Base-by-base conservation (phyloP, 2,888 invertebrate species). In the Polietes domitor region DNA sequence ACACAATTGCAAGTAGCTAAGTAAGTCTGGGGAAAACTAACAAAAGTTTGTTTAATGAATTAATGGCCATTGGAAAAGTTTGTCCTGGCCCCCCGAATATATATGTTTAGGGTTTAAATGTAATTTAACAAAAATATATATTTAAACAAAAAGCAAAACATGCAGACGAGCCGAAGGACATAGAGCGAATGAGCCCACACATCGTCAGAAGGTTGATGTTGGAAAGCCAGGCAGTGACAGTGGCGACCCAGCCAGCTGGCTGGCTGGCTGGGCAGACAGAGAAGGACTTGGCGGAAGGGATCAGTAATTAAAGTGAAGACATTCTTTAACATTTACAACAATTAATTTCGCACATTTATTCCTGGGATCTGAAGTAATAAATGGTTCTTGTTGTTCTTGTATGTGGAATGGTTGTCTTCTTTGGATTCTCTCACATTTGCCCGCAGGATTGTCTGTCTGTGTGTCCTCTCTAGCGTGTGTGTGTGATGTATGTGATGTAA, bases 251-350 rank as follows among this genome's bases (percentile, higher is more conserved):
- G 4, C n/a, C 4, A n/a, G n/a, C 41, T 41, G 47, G n/a, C 3
- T n/a, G 47, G 1, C 1, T 47, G 47, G 15, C 15, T 2, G n/a
- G n/a, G 47, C 5, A 5, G 15, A 3, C 53, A 21, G 50, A 19
- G 50, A 50, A 21, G 15, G 21, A 15, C 7, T 4, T 26, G 15
- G 26, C 63, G 17, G 58, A 3, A 32, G 53, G 50, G 7, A 61
- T 72, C 53, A 17, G 71, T 78, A 72, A 78, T 72, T 78, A 78
- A 77, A 77, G 71, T 50, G 21, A 77, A 78, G 78, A 78, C 72
- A 65, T 78, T 53, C 28, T 37, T 41, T 2, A 37, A 26, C 72
- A 63, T 78, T 63, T 63, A 63, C 72, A 19, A 63, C 72, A 78
- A 78, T 78, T 78, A 72, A 78, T 72, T 78, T 63, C 37, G 37